Evolutionary conservation across 2,888 invertebrate genomes (phyloP), one percentile per base, ranked within the genome.

Genomic region (Tridacna crocea): DNA sequence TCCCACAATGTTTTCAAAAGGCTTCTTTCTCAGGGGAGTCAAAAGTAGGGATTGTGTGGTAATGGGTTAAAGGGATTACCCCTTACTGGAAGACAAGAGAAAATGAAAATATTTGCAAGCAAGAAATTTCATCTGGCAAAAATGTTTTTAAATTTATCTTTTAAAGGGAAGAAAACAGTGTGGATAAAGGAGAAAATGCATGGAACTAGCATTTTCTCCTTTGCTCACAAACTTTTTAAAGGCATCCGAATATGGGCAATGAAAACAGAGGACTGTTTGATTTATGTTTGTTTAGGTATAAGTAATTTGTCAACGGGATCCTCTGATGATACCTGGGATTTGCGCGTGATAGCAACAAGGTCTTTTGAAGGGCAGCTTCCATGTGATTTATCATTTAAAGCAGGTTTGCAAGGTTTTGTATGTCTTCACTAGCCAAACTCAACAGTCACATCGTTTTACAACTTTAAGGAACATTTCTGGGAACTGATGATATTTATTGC

Each of bases 351-450:
- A 46, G 92, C 93, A 0, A 72, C 88, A 13, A 88, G 86, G 85
- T 58, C 85, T 24, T 93, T 84, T 73, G 77, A 87, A 26, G 92
- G 83, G 36, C 86, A 92, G 74, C 79, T 91, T 70, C 87, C 89
- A n/a, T 92, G 92, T 89, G 93, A 93, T 80, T 81, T 93, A 22
- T 87, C 91, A 1, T 93, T 93, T 58, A 84, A 87, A 76, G 58
- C 84, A 84, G 93, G 93, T 93, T 66, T 27, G 85, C 47, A 3
- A 75, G 13, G 2, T 61, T n/a, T n/a, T 19, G 3, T 61, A 13
- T 61, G 13, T 24, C 2, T 61, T 10, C 22, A 13, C 8, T 17
- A 24, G 26, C 1, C 8, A 6, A 24, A n/a, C 13, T 13, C 61
- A 61, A n/a, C n/a, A n/a, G n/a, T n/a, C n/a, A n/a, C n/a, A n/a